Evolutionary conservation across 37 sponge, comb jelly and placozoan species (phyloP).

Genomic region (Bolinopsis microptera): DNA sequence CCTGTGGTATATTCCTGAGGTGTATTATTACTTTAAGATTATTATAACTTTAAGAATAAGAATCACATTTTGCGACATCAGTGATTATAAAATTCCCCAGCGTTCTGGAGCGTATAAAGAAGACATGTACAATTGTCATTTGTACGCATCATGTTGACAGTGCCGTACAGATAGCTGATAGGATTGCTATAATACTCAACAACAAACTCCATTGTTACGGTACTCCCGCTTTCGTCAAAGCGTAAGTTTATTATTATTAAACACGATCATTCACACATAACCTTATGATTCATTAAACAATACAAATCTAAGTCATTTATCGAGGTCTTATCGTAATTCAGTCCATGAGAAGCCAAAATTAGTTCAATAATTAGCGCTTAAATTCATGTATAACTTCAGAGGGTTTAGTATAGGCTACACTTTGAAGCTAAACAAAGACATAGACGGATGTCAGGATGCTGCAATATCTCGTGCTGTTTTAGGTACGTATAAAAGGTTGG

Average conservation of each 20-base stretch:
- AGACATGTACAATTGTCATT: not conserved
- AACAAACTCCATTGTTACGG: not conserved
- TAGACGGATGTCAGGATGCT: constrained; percentile 31
- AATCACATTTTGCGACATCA: too few relatives aligned
- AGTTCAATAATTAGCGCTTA: too few relatives aligned
- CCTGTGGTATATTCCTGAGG: too few relatives aligned
- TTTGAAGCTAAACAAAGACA: not conserved
- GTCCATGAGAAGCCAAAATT: too few relatives aligned
- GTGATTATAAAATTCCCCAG: too few relatives aligned
- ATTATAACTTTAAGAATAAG: too few relatives aligned
- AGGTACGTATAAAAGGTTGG: not conserved
- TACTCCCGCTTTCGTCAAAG: not conserved
- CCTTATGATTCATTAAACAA: not conserved
- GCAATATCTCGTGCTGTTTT: not conserved
- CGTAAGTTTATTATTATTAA: not conserved
- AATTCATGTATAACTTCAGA: too few relatives aligned
- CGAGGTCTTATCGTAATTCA: too few relatives aligned
- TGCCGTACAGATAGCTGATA: not conserved
- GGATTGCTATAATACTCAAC: not conserved
- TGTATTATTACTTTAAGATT: too few relatives aligned
- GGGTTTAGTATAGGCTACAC: constrained; percentile 42
- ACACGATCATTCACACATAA: not conserved
- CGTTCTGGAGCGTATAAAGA: not conserved
- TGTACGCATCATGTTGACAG: not conserved
- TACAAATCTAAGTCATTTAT: too few relatives aligned